These are phyloP conservation scores for Hirtodrosophila duncani DNA, from an alignment of 2,888 invertebrate species.

Conservation along the genomic window DNA sequence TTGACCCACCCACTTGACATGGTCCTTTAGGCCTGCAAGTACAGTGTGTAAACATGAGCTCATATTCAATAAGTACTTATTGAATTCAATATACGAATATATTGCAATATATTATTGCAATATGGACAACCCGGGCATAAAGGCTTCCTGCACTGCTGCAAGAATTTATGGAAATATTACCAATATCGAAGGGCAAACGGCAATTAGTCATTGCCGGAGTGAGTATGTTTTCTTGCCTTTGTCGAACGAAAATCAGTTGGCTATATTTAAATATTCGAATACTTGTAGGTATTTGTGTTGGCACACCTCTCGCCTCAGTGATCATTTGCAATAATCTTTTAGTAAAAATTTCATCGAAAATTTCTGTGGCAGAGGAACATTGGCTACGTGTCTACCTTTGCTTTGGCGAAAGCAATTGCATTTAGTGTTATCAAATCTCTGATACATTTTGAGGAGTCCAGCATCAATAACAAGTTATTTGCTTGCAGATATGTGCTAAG, in stretches of 20 bases:
- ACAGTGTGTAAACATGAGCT: too few species aligned
- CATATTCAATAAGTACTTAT: too few species aligned
- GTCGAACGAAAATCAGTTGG: too few species aligned
- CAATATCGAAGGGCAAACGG: too few species aligned
- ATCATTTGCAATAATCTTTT: conserved; percentile 72
- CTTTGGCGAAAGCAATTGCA: conserved; percentile 38
- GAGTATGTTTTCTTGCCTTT: too few species aligned
- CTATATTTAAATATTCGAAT: too few species aligned
- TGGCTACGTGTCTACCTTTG: conserved; percentile 24
- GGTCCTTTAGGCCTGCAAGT: too few species aligned
- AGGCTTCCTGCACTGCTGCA: too few species aligned
- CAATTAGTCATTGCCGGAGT: too few species aligned
- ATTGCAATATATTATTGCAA: conserved; percentile 72
- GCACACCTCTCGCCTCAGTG: conserved; percentile 41
- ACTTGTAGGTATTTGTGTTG: background rate
- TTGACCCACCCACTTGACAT: too few species aligned
- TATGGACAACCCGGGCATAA: too few species aligned
- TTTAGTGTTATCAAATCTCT: conserved; percentile 29
- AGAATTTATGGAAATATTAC: too few species aligned
- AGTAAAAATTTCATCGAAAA: conserved; percentile 50
- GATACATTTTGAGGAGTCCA: conserved; percentile 37
- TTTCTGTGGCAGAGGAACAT: background rate
- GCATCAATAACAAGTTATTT: conserved; percentile 57
- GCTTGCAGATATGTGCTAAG: conserved; percentile 11
- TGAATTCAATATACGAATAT: conserved; percentile 67